Base-by-base conservation (phyloP, 2,113 vertebrate genomes). In the Patagioenas fasciata region DNA sequence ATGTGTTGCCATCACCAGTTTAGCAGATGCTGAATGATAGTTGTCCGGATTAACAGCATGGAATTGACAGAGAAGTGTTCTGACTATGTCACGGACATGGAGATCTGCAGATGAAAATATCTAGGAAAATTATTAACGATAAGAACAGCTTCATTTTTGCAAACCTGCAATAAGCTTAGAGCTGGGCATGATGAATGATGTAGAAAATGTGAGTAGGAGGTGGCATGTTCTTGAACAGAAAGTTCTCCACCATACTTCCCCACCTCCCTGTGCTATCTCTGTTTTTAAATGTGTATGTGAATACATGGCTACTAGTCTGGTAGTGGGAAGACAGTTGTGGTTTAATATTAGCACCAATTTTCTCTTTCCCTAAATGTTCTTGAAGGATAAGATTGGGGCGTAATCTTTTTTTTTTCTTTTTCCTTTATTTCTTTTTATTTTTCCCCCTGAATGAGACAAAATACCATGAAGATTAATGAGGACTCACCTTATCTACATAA, bases 191-290 rank as follows among this genome's bases (percentile, higher is more conserved):
- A 73, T 91, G 90, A 88, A 88, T 96, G 87, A 89, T 91, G 56
- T 57, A 64, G 94, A 90, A 93, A 81, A 83, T 89, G 67, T 88
- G 95, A 91, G 95, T 95, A 51, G 95, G 95, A 95, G 89, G 95
- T 96, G 93, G 28, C 85, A 94, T 96, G 85, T 96, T 96, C 94
- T 94, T 58, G 93, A 95, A 96, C 94, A 95, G 94, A 96, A 91
- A 88, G 85, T 96, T 96, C 93, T 91, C 84, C 81, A 94, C 79
- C 82, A 91, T 66, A 28, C 51, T 94, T 94, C 92, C 60, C 82
- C 95, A 94, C 90, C 95, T 88, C 95, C 95, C 86, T 92, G 84
- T 34, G 15, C 53, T 0, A 89, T 95, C 89, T 78, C 88, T 85
- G 77, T 38, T 95, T 93, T 95, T 48, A 91, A 85, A 95, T 62